Evolutionary conservation across 2,797 vertebrate species (phyloP), one percentile per base, ranked within the genome.

Genomic region (Phylloscopus collybita): DNA sequence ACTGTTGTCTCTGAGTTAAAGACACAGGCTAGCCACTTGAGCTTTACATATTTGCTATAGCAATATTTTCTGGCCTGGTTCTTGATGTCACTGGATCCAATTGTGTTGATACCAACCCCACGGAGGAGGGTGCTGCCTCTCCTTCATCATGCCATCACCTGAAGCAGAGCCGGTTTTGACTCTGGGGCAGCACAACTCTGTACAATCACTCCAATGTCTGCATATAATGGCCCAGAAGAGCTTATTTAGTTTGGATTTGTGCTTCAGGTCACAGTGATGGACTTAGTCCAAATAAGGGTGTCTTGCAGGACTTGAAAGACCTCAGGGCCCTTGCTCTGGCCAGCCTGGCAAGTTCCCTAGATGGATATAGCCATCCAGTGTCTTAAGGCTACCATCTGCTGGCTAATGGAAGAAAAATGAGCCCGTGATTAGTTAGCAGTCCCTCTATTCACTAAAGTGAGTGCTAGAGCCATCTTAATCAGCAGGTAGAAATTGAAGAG

Each of bases 361-460:
- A 8, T 23, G 60, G 54, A 6, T 13, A n/a, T 14, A 51, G 25
- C 30, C 13, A 80, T 44, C 25, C 25, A 10, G 42, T 75, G 72
- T 90, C 87, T 59, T 66, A 87, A 85, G n/a, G 32, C 71, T 83
- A 78, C 91, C 61, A 74, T 53, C 91, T 94, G 16, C 86, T 94
- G 86, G 84, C 44, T 86, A 36, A 34, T 22, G 36, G 44, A 11
- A 78, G 66, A 12, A 75, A 69, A 80, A 53, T 3, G 36, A 36
- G 30, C 47, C 67, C 59, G 42, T 42, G 54, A 16, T 40, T 71
- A 18, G 16, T 16, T 69, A 6, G 4, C 27, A 30, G 19, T 32
- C 15, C 16, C 9, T 45, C 29, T 56, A 11, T 30, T 66, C 21
- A 8, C 17, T 26, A 5, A 42, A 18, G 1, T 1, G 32, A 19